Evolutionary conservation across 2,113 vertebrate genomes (phyloP).

Genomic region (Thinocorus orbignyianus): DNA sequence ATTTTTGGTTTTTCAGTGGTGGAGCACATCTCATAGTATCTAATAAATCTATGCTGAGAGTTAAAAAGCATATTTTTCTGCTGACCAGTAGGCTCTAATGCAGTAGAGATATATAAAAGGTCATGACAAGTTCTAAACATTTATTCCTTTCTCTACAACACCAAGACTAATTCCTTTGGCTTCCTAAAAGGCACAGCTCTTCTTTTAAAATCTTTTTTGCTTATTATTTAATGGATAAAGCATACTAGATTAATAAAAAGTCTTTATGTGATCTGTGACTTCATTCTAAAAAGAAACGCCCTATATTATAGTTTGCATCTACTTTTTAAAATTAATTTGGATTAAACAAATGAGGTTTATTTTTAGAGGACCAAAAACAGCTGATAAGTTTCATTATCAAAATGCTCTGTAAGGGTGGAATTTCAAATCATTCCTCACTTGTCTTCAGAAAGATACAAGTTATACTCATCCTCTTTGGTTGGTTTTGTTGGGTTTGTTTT

Average conservation of each 20-base stretch:
- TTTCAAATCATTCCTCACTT: not conserved
- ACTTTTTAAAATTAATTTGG: not conserved
- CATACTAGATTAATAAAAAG: not conserved
- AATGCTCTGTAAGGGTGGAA: not conserved
- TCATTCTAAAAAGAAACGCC: not conserved
- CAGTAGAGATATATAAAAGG: not conserved
- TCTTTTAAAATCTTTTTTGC: no score
- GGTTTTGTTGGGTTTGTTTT: fast-evolving
- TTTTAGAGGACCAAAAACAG: not conserved
- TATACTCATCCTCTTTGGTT: not conserved
- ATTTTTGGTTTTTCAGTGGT: not conserved
- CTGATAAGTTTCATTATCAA: not conserved
- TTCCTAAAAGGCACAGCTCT: not conserved
- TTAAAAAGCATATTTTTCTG: conserved; percentile 31
- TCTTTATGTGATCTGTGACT: not conserved
- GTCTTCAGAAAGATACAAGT: not conserved
- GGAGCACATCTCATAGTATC: not conserved
- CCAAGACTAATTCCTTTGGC: not conserved
- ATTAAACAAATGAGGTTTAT: not conserved
- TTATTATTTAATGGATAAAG: not conserved
- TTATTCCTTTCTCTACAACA: not conserved
- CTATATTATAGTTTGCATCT: not conserved
- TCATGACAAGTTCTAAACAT: not conserved
- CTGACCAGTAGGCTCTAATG: not conserved
- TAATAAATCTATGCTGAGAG: conserved; percentile 27